Conservation (phyloP, 2,888 invertebrate genomes). For the Caenorhabditis sinica region DNA sequence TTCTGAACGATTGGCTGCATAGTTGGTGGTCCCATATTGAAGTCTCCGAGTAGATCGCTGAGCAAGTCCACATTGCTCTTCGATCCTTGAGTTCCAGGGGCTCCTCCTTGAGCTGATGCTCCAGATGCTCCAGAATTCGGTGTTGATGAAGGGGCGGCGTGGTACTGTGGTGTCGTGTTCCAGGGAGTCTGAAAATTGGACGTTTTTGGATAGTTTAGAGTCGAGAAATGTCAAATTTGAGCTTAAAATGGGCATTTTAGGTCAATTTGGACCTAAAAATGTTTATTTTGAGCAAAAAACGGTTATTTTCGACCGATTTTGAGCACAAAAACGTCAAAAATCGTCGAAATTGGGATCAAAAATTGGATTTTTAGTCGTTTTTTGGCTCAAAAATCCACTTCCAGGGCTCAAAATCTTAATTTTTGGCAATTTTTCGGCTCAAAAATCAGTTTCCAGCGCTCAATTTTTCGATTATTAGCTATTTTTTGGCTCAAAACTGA, state of each 20-base stretch:
- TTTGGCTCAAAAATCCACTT: too few species aligned
- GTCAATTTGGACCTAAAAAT: background rate
- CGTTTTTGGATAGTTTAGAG: too few species aligned
- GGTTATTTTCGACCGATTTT: too few species aligned
- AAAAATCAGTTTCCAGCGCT: too few species aligned
- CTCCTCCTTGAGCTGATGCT: background rate
- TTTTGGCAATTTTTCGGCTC: too few species aligned
- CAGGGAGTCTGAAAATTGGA: conserved; percentile 22
- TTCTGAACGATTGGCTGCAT: conserved; percentile 56
- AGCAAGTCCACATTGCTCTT: conserved; percentile 64
- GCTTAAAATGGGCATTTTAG: background rate
- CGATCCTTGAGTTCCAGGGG: background rate
- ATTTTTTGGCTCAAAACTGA: too few species aligned
- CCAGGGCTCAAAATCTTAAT: too few species aligned
- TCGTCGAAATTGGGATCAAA: too few species aligned
- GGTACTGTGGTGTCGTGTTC: conserved; percentile 32
- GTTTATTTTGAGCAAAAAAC: background rate
- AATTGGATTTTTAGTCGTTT: too few species aligned
- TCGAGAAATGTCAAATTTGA: background rate
- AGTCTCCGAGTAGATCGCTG: conserved; percentile 69
- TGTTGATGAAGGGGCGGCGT: conserved; percentile 12
- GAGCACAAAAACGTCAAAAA: too few species aligned
- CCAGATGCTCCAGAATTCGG: background rate
- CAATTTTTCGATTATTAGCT: too few species aligned
- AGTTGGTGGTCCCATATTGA: conserved; percentile 58